Base-by-base conservation (phyloP, 1,140 invertebrate genomes). In the Eciton burchellii region DNA sequence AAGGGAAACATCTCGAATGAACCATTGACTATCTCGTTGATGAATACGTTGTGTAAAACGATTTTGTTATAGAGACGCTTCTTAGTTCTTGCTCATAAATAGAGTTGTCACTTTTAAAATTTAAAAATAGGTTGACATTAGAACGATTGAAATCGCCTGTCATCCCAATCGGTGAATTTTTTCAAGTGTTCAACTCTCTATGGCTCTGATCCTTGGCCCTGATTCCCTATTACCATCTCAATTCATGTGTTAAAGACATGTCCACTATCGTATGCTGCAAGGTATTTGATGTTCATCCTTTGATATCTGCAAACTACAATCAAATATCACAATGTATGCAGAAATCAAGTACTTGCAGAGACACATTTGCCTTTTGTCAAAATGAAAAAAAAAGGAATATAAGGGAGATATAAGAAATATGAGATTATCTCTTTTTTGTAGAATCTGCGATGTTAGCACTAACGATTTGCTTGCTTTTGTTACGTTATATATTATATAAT, bases 201-300 rank as follows among this genome's bases (percentile, higher is more conserved):
- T 59, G 24, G 21, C 76, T 84, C 21, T 73, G 41, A 82, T 56
- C 54, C 70, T n/a, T 52, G 59, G 26, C 52, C 57, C 65, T 47
- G 12, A 84, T 54, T 76, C 16, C 21, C 24, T 19, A 49, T 76
- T 47, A 65, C 35, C 47, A 29, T 62, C 47, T 81, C 21, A 3
- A 77, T 77, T 82, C 43, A 63, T 62, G 85, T 88, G 86, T 88
- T 88, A 88, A 84, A 87, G 85, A 65, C 85, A 88, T 88, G 82
- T 87, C 85, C 43, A 43, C 81, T 59, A 82, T 86, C 57, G 26
- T 52, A 86, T 35, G 71, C 74, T 62, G 54, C 84, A 82, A 84
- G 74, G 68, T 84, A 70, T 86, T 86, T 88, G 84, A 88, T 88
- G 86, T 84, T 87, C 85, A 87, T 84, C 86, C 62, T 86, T 85